These are phyloP conservation scores for Aphelocoma coerulescens DNA, from an alignment of 2,113 vertebrate genomes.

Conservation along the genomic window DNA sequence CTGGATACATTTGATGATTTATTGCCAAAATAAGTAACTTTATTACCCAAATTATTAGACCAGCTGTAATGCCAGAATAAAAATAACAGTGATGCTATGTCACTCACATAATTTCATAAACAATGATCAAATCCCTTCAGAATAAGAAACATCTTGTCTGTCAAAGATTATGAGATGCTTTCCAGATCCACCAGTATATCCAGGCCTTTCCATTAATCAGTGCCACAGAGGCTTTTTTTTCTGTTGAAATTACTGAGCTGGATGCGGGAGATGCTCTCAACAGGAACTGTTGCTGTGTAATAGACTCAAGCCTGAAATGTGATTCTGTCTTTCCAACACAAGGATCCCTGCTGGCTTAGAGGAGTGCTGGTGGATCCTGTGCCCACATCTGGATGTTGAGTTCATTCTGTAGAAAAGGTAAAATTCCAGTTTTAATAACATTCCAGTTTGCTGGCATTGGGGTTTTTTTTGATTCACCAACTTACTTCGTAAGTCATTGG, in stretches of 20 bases:
- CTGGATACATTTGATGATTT: neutral
- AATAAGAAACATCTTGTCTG: constrained; percentile 45
- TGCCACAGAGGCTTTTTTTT: neutral
- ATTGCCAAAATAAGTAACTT: constrained; percentile 38
- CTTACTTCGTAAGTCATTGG: neutral
- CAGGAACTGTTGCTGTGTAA: constrained; percentile 28
- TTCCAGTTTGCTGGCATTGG: neutral
- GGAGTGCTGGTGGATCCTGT: neutral
- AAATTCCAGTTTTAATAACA: constrained; percentile 8
- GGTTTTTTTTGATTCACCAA: neutral
- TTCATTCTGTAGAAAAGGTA: neutral
- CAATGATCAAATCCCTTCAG: constrained; percentile 44
- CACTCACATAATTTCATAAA: constrained; percentile 43
- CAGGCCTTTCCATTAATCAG: constrained; percentile 34
- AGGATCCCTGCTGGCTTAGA: neutral
- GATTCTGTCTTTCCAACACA: constrained; percentile 1
- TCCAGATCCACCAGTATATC: constrained; percentile 17
- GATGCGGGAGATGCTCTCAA: neutral
- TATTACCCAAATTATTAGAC: constrained; percentile 40
- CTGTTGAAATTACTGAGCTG: neutral
- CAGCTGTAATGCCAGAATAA: constrained; percentile 23
- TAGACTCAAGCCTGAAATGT: neutral
- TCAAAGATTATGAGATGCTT: constrained; percentile 38
- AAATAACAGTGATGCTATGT: constrained; percentile 33
- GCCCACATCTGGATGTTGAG: neutral